phyloP scores from a whole-genome alignment of 2,113 vertebrate genomes.

The Lagopus leucura region DNA sequence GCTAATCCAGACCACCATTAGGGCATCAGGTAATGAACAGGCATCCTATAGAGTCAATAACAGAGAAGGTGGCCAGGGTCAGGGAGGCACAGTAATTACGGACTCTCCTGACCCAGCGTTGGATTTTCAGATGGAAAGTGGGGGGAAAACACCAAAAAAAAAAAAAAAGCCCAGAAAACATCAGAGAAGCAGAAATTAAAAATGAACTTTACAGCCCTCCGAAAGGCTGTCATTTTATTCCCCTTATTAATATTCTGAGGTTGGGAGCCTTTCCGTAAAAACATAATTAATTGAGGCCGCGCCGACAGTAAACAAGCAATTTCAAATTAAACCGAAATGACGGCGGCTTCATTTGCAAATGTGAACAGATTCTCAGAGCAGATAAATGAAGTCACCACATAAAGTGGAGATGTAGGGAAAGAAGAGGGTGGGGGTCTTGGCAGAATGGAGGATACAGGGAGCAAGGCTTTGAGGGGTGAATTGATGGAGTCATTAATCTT shows the following conservation, averaged over 20 bases:
- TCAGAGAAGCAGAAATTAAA: constrained; percentile 93
- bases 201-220: constrained; percentile 96
- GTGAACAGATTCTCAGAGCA: constrained; percentile 98
- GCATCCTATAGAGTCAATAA: constrained; percentile 75
- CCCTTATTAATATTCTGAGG: constrained; percentile 99
- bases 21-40: constrained; percentile 69
- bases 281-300: constrained; percentile 99
- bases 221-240: constrained; percentile 98
- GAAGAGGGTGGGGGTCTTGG: constrained; percentile 65
- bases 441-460: constrained; percentile 55
- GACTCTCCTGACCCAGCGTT: constrained; percentile 76
- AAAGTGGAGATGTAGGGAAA: constrained; percentile 77
- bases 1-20: constrained; percentile 76
- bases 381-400: constrained; percentile 97
- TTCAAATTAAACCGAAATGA: constrained; percentile 99
- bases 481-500: constrained; percentile 99
- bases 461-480: constrained; percentile 77
- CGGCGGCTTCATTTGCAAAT: constrained; percentile 99
- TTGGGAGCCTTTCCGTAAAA: constrained; percentile 99
- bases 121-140: constrained; percentile 75
- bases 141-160: constrained; percentile 58
- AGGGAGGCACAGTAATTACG: constrained; percentile 77
- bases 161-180: constrained; percentile 77
- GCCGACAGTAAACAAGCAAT: constrained; percentile 99
- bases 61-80: constrained; percentile 74